These are phyloP conservation scores for Glareola pratincola DNA, from an alignment of 2,113 vertebrate species.

Conservation along the genomic window DNA sequence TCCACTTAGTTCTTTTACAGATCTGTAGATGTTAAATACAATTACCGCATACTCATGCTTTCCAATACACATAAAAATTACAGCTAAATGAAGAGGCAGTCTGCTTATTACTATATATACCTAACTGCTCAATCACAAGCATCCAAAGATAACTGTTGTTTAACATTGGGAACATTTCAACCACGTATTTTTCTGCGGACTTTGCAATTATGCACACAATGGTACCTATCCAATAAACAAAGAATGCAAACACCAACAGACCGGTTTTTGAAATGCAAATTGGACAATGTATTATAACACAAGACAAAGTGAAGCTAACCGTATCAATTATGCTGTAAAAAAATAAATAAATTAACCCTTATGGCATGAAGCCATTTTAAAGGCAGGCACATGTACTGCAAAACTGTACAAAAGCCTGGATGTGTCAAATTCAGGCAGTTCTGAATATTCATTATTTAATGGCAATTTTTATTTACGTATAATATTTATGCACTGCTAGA, in stretches of 20 bases:
- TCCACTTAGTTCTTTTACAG: constrained; percentile 15
- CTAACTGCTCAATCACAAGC: constrained; percentile 46
- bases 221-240: neutral
- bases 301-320: neutral
- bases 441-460: neutral
- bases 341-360: constrained; percentile 58
- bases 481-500: neutral
- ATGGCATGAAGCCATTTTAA: neutral
- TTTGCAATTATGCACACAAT: neutral
- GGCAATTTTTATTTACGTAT: neutral
- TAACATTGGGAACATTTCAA: neutral
- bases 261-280: neutral
- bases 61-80: constrained; percentile 31
- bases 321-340: constrained; percentile 29
- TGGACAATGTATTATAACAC: neutral
- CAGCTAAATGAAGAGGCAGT: neutral
- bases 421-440: neutral
- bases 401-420: neutral
- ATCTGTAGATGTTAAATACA: constrained; percentile 7
- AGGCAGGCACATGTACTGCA: constrained; percentile 13
- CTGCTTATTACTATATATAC: constrained; percentile 22
- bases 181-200: neutral
- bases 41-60: constrained; percentile 51
- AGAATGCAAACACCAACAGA: neutral
- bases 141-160: constrained; percentile 12